Evolutionary conservation across 2,888 invertebrate species (phyloP).

Genomic region (Halocaridina rubra): DNA sequence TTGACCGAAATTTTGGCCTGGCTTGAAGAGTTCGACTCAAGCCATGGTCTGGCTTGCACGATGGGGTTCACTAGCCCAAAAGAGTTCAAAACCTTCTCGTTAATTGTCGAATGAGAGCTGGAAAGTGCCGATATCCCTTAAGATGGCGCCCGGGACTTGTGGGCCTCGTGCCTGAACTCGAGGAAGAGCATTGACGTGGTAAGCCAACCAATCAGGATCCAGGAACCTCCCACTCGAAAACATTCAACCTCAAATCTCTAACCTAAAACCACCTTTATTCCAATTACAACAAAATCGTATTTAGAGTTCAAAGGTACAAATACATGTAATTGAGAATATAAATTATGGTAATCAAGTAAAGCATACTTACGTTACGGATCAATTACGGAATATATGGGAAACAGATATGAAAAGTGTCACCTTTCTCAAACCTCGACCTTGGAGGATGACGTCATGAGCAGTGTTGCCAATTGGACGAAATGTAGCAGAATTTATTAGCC

Average conservation of each 20-base stretch:
- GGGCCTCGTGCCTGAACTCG: conserved; percentile 39
- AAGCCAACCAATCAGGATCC: conserved; percentile 54
- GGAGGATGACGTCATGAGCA: neutral
- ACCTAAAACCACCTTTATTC: neutral
- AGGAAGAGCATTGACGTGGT: conserved; percentile 54
- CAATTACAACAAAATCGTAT: too few relatives aligned
- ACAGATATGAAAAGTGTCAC: conserved; percentile 44
- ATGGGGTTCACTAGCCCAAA: too few relatives aligned
- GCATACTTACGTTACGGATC: neutral
- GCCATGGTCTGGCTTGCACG: too few relatives aligned
- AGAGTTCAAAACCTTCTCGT: too few relatives aligned
- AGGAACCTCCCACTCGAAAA: conserved; percentile 56
- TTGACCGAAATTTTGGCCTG: too few relatives aligned
- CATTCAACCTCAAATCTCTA: neutral
- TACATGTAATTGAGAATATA: too few relatives aligned
- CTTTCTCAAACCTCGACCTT: conserved; percentile 58
- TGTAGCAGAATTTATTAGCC: neutral
- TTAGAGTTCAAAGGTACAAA: too few relatives aligned
- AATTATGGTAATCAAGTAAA: conserved; percentile 22
- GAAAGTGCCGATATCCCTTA: conserved; percentile 50
- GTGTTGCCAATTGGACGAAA: neutral
- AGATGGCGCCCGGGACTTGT: conserved; percentile 57
- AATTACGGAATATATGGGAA: neutral
- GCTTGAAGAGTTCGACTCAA: too few relatives aligned
- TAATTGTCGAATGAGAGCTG: neutral